Conservation (phyloP, 2,113 vertebrate species). For the Piaya cayana region DNA sequence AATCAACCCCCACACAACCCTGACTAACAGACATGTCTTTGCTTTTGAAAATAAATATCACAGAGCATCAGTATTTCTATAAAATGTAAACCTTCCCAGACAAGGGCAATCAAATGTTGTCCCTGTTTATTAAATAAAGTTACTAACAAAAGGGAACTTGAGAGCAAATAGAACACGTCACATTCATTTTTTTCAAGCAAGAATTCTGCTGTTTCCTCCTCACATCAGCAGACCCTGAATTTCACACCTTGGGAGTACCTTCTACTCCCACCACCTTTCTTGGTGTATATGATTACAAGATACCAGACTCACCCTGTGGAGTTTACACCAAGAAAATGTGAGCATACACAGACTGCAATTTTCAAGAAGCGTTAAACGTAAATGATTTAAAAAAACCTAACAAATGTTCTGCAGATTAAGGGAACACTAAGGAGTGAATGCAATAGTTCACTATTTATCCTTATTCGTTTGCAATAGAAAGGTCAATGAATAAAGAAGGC, state of each 20-base stretch:
- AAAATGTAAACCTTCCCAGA: background rate
- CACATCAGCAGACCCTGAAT: background rate
- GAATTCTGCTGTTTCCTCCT: background rate
- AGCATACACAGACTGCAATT: background rate
- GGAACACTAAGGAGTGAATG: background rate
- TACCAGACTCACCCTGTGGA: background rate
- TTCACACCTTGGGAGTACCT: background rate
- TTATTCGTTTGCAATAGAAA: background rate
- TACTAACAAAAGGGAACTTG: background rate
- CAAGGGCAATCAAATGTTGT: background rate
- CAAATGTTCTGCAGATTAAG: background rate
- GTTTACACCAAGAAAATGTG: background rate
- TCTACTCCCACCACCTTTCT: background rate
- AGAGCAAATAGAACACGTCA: background rate
- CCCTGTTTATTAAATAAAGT: background rate
- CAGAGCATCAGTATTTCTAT: background rate
- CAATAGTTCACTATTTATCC: background rate
- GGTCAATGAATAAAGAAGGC: background rate
- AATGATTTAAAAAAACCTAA: background rate
- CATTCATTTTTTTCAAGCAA: background rate
- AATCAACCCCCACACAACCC: background rate
- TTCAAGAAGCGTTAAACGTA: background rate
- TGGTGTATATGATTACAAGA: background rate
- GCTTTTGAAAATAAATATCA: background rate
- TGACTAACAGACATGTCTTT: background rate